A percentile compares a stretch with the other conserved stretches of the same genome.
phyloP scores from a whole-genome alignment of 2,797 vertebrate species.

The Tympanoctomys barrerae region DNA sequence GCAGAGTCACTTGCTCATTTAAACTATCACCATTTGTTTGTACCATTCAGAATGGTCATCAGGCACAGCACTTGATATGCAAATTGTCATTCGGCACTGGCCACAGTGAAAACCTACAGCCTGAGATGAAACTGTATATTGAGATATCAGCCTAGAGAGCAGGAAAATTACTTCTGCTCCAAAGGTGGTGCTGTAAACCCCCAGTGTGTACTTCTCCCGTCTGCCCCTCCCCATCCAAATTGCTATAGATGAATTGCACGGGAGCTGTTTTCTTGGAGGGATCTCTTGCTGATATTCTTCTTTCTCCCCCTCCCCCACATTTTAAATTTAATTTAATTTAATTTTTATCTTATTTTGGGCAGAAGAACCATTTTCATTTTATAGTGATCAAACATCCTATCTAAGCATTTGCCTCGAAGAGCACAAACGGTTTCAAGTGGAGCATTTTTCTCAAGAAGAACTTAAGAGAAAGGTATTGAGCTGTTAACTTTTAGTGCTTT shows the following conservation, averaged over 20 bases:
- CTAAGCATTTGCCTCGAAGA: constrained; percentile 97
- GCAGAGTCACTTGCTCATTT: constrained; percentile 69
- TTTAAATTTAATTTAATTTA: not conserved
- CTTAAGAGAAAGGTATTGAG: constrained; percentile 93
- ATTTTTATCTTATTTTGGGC: constrained; percentile 43
- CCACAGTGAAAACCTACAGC: constrained; percentile 64
- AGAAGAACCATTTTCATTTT: constrained; percentile 94
- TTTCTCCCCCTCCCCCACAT: not conserved
- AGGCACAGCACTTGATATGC: constrained; percentile 78
- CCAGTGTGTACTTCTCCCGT: not conserved
- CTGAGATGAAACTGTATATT: constrained; percentile 58
- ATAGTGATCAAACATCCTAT: constrained; percentile 97
- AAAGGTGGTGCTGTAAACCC: constrained; percentile 43
- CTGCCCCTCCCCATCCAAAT: fast-evolving
- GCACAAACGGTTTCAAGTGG: constrained; percentile 87
- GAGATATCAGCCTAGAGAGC: constrained; percentile 74
- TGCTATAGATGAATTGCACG: not conserved
- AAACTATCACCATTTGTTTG: constrained; percentile 65
- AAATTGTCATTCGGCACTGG: constrained; percentile 82
- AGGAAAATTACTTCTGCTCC: constrained; percentile 66
- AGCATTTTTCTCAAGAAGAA: constrained; percentile 92
- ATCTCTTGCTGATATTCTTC: constrained; percentile 73
- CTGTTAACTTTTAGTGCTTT: not conserved
- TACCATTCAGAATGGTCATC: constrained; percentile 79
- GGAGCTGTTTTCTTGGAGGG: not conserved